phyloP scores from a whole-genome alignment of 2,113 vertebrate genomes.

The Gallinago jamesoni region DNA sequence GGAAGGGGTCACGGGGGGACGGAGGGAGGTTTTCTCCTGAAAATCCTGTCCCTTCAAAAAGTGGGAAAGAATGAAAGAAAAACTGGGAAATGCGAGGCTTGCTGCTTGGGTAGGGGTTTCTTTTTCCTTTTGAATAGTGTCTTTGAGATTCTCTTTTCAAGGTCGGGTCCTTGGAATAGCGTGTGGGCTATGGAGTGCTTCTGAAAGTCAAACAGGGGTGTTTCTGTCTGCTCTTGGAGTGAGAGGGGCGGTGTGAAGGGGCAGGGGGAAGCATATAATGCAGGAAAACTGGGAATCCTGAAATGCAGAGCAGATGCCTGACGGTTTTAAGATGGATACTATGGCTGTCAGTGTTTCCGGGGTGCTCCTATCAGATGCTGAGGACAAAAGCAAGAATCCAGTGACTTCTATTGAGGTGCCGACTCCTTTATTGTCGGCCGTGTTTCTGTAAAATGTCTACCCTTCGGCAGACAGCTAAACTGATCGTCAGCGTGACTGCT shows the following conservation, averaged over 20 bases:
- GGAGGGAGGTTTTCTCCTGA: background rate
- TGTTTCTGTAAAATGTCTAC: background rate
- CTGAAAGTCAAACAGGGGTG: background rate
- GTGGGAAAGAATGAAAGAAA: background rate
- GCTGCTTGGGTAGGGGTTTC: accelerated
- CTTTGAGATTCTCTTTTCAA: background rate
- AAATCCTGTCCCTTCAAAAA: background rate
- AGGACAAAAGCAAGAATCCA: conserved; percentile 52
- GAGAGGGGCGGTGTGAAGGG: background rate
- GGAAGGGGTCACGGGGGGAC: accelerated
- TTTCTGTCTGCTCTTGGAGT: background rate
- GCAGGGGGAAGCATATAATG: too few relatives aligned
- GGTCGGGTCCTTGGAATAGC: background rate
- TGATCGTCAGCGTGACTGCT: background rate
- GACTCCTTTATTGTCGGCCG: background rate
- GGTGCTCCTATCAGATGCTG: background rate
- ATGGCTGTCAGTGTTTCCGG: background rate
- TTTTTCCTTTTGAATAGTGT: background rate
- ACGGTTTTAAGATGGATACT: background rate
- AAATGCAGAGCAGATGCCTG: background rate
- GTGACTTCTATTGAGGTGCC: background rate
- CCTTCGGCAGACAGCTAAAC: background rate
- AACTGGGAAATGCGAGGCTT: background rate
- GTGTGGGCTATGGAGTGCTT: background rate
- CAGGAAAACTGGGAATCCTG: background rate